Evolutionary conservation across 2,888 invertebrate species (phyloP), one percentile per base, ranked within the genome.

Genomic region (Cryptocephalus primarius): DNA sequence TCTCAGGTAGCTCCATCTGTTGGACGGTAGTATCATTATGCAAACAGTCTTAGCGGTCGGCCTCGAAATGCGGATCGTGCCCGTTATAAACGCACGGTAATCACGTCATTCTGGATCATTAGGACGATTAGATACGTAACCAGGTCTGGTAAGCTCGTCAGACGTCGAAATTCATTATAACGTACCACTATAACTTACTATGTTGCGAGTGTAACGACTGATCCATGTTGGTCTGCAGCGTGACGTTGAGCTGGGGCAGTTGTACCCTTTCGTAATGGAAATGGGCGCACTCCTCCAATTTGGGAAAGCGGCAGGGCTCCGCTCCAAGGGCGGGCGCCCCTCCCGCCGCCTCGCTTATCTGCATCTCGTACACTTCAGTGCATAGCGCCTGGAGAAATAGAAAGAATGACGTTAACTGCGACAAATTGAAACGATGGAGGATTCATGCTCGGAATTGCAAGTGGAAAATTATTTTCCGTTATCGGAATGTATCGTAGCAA

Each of bases 201-300:
- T 71, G 70, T 53, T 71, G 77, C 8, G 75, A 74, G 54, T 70
- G 69, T 45, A 70, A 55, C 13, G 69, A 69, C 48, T 68, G 65
- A 48, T 70, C 69, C 66, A 68, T 65, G 59, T 73, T 73, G 51
- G 75, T 73, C 51, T 75, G 70, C 45, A 77, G 60, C 50, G 72
- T 71, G 33, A 83, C 75, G 22, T 72, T 70, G 40, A 84, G 73
- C 0, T 84, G 82, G n/a, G 88, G 87, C 55, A 96, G 75, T 56
- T 91, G 87, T 12, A 95, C 94, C 55, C 88, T 79, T 66, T 96
- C 95, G 72, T 96, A 97, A 72, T 97, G 97, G 72, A 97, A 97
- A 69, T 97, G 97, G 6, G 95, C 95, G 72, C 96, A 97, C 67
- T 96, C 95, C 70, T 94, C 93, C 51, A 96, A 77, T 65, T 88